Base-by-base conservation (phyloP, 2,797 vertebrate species). In the Lophius americanus region DNA sequence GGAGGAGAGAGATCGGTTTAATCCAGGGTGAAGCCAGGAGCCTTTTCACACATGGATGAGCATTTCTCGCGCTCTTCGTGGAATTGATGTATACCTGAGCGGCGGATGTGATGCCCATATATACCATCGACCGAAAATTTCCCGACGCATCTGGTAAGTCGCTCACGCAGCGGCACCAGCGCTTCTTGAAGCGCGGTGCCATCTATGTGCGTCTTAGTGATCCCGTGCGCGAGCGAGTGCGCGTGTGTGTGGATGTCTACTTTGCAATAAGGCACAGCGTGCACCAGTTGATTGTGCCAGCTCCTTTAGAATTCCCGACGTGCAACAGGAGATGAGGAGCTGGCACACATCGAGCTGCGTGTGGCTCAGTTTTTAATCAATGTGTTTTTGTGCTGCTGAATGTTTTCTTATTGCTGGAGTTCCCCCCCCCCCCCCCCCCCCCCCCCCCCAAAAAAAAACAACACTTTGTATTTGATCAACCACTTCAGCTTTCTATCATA, bases 71-170 rank as follows among this genome's bases (percentile, higher is more conserved):
- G 89, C 84, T 85, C 91, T 88, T 77, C 71, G 86, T 79, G 89
- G 90, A 92, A 91, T 84, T 90, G 86, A 93, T 91, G 88, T 88
- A 91, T 83, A 80, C 77, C 67, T 93, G 91, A 94, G 79, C 86
- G 80, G 80, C 90, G 87, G 92, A 92, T 92, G 94, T 93, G 90
- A 94, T 95, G 94, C 94, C 93, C 90, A 91, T 95, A 89, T 95
- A 95, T 87, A 93, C 91, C 79, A 94, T 94, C 92, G 93, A 94
- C 88, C 91, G 93, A 88, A 94, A 93, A 94, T 92, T 93, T 90
- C 91, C 92, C 77, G 93, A 94, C 77, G 91, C 92, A 93, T 88
- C 91, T 91, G 94, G 94, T 95, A 88, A 94, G 94, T 92, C 79
- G 70, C 47, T 76, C 76, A 49, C 68, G 68, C 78, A 61, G 23